Conservation (phyloP, 1,140 invertebrate genomes). For the Hermetia illucens region DNA sequence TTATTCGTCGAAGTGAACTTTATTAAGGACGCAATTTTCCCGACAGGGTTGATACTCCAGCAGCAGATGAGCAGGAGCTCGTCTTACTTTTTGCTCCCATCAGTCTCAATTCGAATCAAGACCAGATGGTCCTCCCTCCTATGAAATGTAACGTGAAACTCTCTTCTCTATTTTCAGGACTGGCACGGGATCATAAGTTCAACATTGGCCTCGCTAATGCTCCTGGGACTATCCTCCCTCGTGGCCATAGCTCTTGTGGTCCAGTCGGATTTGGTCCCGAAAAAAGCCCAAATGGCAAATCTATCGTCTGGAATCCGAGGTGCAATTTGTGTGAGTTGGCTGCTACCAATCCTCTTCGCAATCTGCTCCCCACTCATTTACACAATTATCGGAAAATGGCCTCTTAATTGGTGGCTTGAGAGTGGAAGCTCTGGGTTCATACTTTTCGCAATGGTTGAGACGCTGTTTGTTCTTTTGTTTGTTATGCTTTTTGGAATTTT, state of each 20-base stretch:
- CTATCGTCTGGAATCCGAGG: slow-evolving; percentile 21
- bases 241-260: slow-evolving; percentile 28
- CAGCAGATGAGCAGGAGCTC: too few relatives aligned
- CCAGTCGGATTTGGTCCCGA: slow-evolving; percentile 28
- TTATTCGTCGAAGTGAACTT: too few relatives aligned
- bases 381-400: slow-evolving; percentile 29
- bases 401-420: slow-evolving; percentile 27
- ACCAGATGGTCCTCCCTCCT: too few relatives aligned
- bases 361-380: slow-evolving; percentile 27
- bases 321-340: slow-evolving; percentile 29
- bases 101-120: too few relatives aligned
- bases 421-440: slow-evolving; percentile 18
- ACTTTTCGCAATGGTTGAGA: slow-evolving; percentile 25
- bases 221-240: slow-evolving; percentile 27
- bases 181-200: slow-evolving; percentile 29
- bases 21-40: too few relatives aligned
- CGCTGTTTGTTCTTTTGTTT: slow-evolving; percentile 19
- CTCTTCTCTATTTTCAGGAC: slow-evolving; percentile 21
- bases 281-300: slow-evolving; percentile 24
- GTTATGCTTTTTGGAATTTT: slow-evolving; percentile 22
- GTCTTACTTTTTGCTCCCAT: too few relatives aligned
- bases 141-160: too few relatives aligned
- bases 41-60: too few relatives aligned
- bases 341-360: slow-evolving; percentile 26
- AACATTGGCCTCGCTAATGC: slow-evolving; percentile 24